Percentiles rank a stretch among this genome's conserved stretches.
Evolutionary conservation across 1,140 invertebrate genomes (phyloP).

Genomic region (Drosophila bifasciata): DNA sequence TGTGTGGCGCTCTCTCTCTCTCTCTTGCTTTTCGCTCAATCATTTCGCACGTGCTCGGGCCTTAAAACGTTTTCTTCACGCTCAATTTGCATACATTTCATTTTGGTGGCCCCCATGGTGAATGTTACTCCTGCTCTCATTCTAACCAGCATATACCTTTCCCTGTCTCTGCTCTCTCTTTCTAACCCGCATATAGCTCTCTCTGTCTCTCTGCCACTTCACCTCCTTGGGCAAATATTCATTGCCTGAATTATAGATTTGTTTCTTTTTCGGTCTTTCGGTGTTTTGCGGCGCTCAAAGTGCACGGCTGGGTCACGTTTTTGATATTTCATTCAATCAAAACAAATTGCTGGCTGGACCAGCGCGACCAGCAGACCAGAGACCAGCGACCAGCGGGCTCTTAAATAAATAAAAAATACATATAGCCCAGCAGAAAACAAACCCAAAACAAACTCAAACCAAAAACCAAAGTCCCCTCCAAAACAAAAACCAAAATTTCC

Average conservation of each 20-base stretch:
- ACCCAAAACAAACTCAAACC: slow-evolving; percentile 20
- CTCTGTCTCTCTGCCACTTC: not conserved
- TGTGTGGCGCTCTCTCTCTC: too few relatives aligned
- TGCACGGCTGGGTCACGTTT: slow-evolving; percentile 76
- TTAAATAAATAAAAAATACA: slow-evolving; percentile 77
- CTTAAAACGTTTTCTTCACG: slow-evolving; percentile 53
- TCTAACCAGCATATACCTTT: too few relatives aligned
- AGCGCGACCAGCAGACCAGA: too few relatives aligned
- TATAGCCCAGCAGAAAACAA: slow-evolving; percentile 10
- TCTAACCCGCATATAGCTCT: not conserved
- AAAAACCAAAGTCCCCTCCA: slow-evolving; percentile 1
- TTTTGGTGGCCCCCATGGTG: slow-evolving; percentile 27
- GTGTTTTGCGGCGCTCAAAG: slow-evolving; percentile 17
- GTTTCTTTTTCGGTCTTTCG: slow-evolving; percentile 8
- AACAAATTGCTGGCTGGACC: slow-evolving; percentile 69
- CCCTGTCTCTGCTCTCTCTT: not conserved
- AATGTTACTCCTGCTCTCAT: slow-evolving; percentile 9
- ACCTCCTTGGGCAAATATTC: slow-evolving; percentile 11
- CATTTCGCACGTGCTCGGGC: slow-evolving; percentile 70
- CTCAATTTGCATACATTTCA: slow-evolving; percentile 78
- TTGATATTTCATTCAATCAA: slow-evolving; percentile 83
- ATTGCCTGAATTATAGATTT: slow-evolving; percentile 47
- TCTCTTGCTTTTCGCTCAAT: slow-evolving; percentile 41
- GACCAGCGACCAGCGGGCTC: slow-evolving; percentile 20
- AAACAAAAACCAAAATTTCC: too few relatives aligned